Conservation (phyloP, 2,797 vertebrate species). For the Mus caroli region DNA sequence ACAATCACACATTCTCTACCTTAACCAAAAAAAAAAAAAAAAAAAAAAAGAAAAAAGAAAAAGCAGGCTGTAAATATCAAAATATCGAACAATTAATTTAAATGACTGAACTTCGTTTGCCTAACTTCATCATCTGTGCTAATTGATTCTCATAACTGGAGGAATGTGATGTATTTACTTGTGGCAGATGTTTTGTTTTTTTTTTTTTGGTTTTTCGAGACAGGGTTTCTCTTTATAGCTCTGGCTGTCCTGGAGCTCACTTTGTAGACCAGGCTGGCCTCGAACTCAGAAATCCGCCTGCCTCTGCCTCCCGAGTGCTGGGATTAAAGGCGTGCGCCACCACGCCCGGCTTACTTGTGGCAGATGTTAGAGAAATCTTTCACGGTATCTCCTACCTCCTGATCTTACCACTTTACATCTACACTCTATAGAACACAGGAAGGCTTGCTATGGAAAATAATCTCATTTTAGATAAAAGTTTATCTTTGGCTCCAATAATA, state of each 20-base stretch:
- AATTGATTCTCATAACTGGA: neutral
- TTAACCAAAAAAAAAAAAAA: neutral
- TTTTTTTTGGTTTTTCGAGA: too few species aligned
- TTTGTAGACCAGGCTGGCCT: too few species aligned
- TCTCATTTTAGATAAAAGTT: constrained; percentile 26
- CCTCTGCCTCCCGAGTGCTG: too few species aligned
- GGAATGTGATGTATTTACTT: constrained; percentile 35
- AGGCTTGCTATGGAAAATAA: constrained; percentile 23
- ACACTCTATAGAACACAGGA: neutral
- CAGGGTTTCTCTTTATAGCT: too few species aligned
- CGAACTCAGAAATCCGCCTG: too few species aligned
- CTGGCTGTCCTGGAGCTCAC: too few species aligned
- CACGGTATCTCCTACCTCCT: neutral
- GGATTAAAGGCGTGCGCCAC: too few species aligned
- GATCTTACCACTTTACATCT: neutral
- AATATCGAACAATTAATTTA: neutral
- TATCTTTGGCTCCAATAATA: constrained; percentile 28
- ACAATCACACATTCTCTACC: neutral
- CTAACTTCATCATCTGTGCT: neutral
- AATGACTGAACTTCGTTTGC: neutral
- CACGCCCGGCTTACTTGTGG: constrained; percentile 61
- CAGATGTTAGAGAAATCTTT: neutral
- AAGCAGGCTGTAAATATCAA: neutral
- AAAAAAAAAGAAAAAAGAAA: too few species aligned
- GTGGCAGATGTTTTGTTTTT: neutral